Evolutionary conservation across 2,888 invertebrate species (phyloP).

Genomic region (Brachylomia viminalis): DNA sequence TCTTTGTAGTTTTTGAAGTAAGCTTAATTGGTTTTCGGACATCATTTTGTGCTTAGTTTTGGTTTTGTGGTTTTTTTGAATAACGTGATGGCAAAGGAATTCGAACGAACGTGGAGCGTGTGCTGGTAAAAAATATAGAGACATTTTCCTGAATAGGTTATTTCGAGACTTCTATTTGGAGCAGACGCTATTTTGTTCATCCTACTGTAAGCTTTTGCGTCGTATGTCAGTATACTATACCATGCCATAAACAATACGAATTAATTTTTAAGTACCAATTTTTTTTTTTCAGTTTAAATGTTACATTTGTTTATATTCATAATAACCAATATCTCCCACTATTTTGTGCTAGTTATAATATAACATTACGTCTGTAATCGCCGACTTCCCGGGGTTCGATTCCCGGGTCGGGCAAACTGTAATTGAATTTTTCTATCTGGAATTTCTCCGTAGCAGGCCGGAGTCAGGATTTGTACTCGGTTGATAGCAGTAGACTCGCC

Average conservation of each 20-base stretch:
- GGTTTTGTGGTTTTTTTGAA: constrained; percentile 18
- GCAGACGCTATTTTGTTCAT: neutral
- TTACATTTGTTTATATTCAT: neutral
- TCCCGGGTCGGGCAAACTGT: neutral
- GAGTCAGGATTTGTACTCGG: neutral
- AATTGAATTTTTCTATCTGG: neutral
- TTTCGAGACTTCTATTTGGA: neutral
- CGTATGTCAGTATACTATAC: too few relatives aligned
- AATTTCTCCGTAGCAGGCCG: neutral
- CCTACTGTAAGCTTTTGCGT: neutral
- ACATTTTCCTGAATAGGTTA: neutral
- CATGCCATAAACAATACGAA: neutral
- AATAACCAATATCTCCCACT: neutral
- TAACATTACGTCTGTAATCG: neutral
- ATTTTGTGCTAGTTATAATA: neutral
- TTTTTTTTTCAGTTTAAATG: neutral
- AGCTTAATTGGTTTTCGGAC: constrained; percentile 55
- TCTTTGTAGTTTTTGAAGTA: constrained; percentile 37
- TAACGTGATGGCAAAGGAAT: constrained; percentile 10
- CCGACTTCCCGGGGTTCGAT: neutral
- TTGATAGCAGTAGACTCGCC: too few relatives aligned
- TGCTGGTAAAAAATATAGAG: constrained; percentile 6
- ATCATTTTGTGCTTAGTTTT: constrained; percentile 41
- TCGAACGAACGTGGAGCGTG: neutral
- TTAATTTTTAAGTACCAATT: neutral